Conservation (phyloP, 2,113 vertebrate genomes). For the Jaculus jaculus region DNA sequence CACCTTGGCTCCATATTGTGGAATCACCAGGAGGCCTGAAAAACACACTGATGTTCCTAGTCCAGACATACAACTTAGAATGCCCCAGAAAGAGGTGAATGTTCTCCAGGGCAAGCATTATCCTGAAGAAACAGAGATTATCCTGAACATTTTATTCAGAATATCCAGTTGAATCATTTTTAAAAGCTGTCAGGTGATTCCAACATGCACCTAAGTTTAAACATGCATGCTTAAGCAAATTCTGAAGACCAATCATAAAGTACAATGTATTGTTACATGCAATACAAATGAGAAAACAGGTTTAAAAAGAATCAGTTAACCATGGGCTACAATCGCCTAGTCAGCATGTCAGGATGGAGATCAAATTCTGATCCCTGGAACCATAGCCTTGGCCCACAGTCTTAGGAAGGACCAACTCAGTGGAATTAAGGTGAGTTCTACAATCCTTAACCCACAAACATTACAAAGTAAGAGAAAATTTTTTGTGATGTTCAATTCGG, state of each 20-base stretch:
- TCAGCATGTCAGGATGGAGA: neutral
- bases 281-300: neutral
- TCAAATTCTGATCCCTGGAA: neutral
- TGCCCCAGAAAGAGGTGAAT: neutral
- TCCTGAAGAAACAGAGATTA: neutral
- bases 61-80: neutral
- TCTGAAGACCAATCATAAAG: no score
- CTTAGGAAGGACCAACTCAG: neutral
- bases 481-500: neutral
- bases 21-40: neutral
- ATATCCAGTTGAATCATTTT: neutral
- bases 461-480: neutral
- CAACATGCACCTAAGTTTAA: neutral
- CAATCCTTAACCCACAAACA: rapidly evolving
- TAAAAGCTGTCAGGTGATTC: neutral
- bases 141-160: neutral
- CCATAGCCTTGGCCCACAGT: rapidly evolving
- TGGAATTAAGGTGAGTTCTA: neutral
- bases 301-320: no score
- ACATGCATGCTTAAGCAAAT: neutral
- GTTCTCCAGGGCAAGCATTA: neutral
- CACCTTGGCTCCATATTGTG: neutral
- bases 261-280: neutral
- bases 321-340: rapidly evolving
- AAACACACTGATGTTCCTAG: neutral